Evolutionary conservation across 2,113 vertebrate genomes (phyloP).

Genomic region (Neodon shergylaensis): DNA sequence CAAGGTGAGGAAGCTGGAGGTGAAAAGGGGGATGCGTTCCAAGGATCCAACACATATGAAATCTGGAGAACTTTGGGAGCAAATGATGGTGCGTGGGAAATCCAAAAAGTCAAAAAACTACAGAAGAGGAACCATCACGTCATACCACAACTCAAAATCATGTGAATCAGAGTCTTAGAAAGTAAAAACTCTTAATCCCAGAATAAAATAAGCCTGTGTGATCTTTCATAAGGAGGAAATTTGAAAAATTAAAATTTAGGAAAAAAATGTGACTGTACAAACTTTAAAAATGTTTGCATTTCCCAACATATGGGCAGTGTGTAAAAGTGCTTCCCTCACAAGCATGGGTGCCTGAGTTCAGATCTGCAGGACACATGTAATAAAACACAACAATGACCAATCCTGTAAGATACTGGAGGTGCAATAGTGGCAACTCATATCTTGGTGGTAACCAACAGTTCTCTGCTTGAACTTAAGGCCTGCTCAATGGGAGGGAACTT

Average conservation of each 20-base stretch:
- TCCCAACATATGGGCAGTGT: background rate
- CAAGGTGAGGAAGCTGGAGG: slow-evolving; percentile 59
- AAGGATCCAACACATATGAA: slow-evolving; percentile 52
- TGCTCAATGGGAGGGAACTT: background rate
- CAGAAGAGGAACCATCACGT: background rate
- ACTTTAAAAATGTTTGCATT: background rate
- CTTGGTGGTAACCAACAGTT: background rate
- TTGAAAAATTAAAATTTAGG: background rate
- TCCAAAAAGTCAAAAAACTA: slow-evolving; percentile 29
- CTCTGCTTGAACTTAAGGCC: background rate
- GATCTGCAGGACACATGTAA: background rate
- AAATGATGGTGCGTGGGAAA: slow-evolving; percentile 48
- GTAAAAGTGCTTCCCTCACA: too few relatives aligned
- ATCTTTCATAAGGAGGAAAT: slow-evolving; percentile 39
- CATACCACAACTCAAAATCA: background rate
- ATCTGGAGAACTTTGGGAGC: slow-evolving; percentile 42
- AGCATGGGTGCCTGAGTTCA: background rate
- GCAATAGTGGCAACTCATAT: background rate
- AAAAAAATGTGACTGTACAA: background rate
- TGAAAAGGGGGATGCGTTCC: slow-evolving; percentile 25
- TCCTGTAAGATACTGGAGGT: background rate
- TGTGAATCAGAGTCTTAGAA: slow-evolving; percentile 45
- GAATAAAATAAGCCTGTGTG: slow-evolving; percentile 54
- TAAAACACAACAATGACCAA: background rate
- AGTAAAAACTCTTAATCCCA: slow-evolving; percentile 39